phyloP scores from a whole-genome alignment of 1,140 invertebrate species.

The Drosophila lowei region DNA sequence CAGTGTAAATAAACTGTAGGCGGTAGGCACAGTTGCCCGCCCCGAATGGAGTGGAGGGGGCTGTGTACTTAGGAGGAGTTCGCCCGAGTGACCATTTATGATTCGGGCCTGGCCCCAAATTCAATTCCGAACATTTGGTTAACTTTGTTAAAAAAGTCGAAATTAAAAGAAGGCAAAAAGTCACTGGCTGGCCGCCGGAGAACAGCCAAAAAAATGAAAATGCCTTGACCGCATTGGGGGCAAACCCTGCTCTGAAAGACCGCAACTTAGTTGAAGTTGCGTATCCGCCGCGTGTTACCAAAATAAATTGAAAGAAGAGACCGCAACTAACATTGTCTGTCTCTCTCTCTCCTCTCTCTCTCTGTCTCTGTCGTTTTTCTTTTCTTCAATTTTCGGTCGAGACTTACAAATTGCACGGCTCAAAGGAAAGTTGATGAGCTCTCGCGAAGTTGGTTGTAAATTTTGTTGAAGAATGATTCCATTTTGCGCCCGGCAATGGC shows the following conservation, averaged over 20 bases:
- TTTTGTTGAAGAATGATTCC: conserved; percentile 74
- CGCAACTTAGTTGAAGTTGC: conserved; percentile 55
- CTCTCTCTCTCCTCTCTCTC: conserved; percentile 12
- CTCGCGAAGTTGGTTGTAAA: conserved; percentile 56
- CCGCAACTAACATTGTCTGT: conserved; percentile 29
- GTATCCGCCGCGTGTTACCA: conserved; percentile 53
- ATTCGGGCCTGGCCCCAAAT: conserved; percentile 60
- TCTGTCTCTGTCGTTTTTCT: conserved; percentile 12
- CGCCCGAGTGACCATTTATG: conserved; percentile 66
- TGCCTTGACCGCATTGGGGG: conserved; percentile 56
- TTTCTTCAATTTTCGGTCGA: conserved; percentile 3
- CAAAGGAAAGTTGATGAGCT: conserved; percentile 71
- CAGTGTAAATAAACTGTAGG: conserved; percentile 62
- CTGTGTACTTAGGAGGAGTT: conserved; percentile 72
- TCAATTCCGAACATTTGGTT: conserved; percentile 74
- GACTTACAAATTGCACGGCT: conserved; percentile 61
- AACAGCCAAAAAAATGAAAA: conserved; percentile 1
- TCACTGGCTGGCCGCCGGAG: conserved; percentile 18
- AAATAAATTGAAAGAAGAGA: conserved; percentile 48
- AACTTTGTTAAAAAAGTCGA: conserved; percentile 81
- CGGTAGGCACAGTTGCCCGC: too few species aligned
- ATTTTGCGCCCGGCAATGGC: conserved; percentile 50
- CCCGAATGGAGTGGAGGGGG: too few species aligned
- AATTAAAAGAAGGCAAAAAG: conserved; percentile 73
- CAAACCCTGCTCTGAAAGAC: conserved; percentile 5